Conservation (phyloP, 2,888 invertebrate genomes). For the Aphidius colemani region DNA sequence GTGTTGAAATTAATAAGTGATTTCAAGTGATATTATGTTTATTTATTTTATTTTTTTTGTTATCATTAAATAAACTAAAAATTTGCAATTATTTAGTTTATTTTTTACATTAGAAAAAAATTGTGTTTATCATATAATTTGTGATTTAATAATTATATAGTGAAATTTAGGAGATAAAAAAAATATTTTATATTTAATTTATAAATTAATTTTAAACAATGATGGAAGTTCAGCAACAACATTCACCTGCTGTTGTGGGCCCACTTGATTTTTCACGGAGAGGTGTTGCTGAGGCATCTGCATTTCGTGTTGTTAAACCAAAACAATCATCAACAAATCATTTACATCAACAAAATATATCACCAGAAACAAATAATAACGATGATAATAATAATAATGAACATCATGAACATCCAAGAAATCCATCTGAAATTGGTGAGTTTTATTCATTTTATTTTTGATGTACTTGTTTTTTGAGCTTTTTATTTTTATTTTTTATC, state of each 20-base stretch:
- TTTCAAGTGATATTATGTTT: neutral
- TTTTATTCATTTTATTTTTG: conserved; percentile 1
- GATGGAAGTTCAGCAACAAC: conserved; percentile 57
- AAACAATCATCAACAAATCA: conserved; percentile 48
- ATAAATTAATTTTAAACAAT: conserved; percentile 33
- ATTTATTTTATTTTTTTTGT: neutral
- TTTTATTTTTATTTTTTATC: conserved; percentile 5
- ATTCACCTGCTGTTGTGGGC: conserved; percentile 58
- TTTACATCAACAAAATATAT: conserved; percentile 45
- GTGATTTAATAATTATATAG: neutral
- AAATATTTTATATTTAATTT: conserved; percentile 1
- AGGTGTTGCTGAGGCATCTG: conserved; percentile 57
- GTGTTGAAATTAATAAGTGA: too few relatives aligned
- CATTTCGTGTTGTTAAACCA: conserved; percentile 57
- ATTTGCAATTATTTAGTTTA: too few relatives aligned
- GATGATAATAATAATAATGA: conserved; percentile 48
- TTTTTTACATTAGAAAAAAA: neutral
- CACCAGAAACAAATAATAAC: conserved; percentile 37
- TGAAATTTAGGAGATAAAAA: neutral
- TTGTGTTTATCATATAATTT: neutral
- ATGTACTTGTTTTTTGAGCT: conserved; percentile 2
- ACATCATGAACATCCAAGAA: conserved; percentile 45
- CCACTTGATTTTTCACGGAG: conserved; percentile 57
- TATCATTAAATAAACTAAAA: neutral
- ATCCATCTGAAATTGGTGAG: conserved; percentile 33